Evolutionary conservation across 2,797 vertebrate genomes (phyloP).

Genomic region (Mionectes olivaceus): DNA sequence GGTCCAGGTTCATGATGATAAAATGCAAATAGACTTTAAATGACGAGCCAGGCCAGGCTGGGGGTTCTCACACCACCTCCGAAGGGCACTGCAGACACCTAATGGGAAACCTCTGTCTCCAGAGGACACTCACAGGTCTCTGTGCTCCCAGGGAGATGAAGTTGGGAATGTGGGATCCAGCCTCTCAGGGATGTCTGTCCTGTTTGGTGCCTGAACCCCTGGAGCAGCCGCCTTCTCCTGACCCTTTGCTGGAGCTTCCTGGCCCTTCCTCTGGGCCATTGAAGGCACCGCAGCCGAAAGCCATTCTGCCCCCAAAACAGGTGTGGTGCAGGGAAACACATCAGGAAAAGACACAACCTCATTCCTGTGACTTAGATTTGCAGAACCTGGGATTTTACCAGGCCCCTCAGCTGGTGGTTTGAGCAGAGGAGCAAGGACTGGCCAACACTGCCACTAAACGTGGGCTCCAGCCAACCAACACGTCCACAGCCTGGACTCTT

Average conservation of each 20-base stretch:
- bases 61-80: neutral
- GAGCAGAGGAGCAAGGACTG: neutral
- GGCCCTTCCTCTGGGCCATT: neutral
- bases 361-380: neutral
- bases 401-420: fast-evolving
- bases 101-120: neutral
- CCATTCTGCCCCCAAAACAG: neutral
- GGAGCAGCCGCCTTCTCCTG: fast-evolving
- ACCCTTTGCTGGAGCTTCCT: neutral
- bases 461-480: neutral
- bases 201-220: fast-evolving
- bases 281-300: neutral
- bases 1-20: neutral
- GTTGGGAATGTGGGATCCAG: neutral
- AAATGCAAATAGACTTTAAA: neutral
- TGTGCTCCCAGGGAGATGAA: neutral
- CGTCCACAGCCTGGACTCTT: neutral
- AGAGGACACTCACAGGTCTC: neutral
- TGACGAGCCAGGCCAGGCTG: neutral
- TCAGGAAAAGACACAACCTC: neutral
- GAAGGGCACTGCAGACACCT: neutral
- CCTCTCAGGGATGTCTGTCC: fast-evolving
- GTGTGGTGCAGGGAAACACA: neutral
- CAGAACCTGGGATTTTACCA: neutral
- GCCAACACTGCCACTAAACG: fast-evolving